Base-by-base conservation (phyloP, 2,113 vertebrate genomes). In the Poeciliopsis prolifica region DNA sequence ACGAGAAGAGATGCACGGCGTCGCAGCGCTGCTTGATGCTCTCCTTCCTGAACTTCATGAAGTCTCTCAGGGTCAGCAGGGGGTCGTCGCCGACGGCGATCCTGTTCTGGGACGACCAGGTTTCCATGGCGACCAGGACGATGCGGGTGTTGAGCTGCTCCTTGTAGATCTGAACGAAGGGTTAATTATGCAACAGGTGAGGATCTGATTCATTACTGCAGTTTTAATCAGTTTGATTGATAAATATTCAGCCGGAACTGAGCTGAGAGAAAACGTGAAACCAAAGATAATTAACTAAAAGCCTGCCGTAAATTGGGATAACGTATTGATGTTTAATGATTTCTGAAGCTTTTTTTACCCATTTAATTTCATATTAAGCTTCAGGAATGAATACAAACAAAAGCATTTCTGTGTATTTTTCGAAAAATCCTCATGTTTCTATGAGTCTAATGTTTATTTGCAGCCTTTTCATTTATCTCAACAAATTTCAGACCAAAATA, bases 141-240 rank as follows among this genome's bases (percentile, higher is more conserved):
- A 98, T 97, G 78, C 97, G 96, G 5, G 97, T 99, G 92, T 98
- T 99, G 75, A 99, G 95, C 92, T 99, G 98, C 79, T 98, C 97
- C 92, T 98, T 99, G 91, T 96, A 99, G 89, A 99, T 97, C 97
- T 99, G 84, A 22, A 26, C 72, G 74, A 73, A 40, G 28, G 28
- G 78, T 44, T 26, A 73, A 58, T 62, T 65, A 75, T 22, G 19
- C 31, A 70, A 31, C 71, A 69, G 29, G 64, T 26, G 42, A 77
- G 28, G 15, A 30, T 29, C 67, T 10, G 28, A 68, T 7, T 58
- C 24, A 58, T 24, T 54, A 9, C 14, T 51, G 48, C 6, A 19
- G 3, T 54, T 54, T 24, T 24, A 54, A 54, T 54, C 51, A 9
- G 51, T 24, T 54, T n/a, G 10, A 31, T 24, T 24, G 24, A 22